Conservation (phyloP, 2,113 vertebrate species). For the Hiodon alosoides region DNA sequence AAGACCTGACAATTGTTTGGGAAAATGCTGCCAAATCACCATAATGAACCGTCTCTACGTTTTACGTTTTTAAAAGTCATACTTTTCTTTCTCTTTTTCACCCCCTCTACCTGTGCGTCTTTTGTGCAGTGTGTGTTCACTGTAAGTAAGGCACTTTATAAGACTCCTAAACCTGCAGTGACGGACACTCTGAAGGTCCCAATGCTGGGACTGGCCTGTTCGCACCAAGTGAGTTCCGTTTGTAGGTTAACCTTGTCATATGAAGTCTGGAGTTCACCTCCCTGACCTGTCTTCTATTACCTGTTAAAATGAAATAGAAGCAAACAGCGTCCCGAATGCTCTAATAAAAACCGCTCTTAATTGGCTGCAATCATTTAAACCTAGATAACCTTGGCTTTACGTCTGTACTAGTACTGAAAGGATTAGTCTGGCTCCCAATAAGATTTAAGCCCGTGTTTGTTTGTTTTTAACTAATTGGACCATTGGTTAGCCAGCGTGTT, state of each 20-base stretch:
- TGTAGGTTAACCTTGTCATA: constrained; percentile 10
- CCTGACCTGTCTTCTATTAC: constrained; percentile 8
- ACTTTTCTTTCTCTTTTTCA: constrained; percentile 29
- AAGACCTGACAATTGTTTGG: not conserved
- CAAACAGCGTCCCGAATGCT: not conserved
- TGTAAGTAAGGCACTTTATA: constrained; percentile 80
- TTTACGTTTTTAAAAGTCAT: constrained; percentile 23
- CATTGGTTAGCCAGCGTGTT: not conserved
- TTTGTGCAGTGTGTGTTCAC: constrained; percentile 79
- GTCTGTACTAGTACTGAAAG: not conserved
- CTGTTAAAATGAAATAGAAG: constrained; percentile 11
- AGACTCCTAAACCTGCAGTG: constrained; percentile 76
- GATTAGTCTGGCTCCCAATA: not conserved
- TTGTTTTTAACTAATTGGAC: not conserved
- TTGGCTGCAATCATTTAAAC: not conserved
- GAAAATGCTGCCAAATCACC: constrained; percentile 7
- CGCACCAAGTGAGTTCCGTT: constrained; percentile 81
- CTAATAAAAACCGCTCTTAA: constrained; percentile 3
- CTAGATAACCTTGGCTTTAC: constrained; percentile 3
- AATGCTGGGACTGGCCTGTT: constrained; percentile 76
- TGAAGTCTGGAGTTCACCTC: not conserved
- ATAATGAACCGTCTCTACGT: constrained; percentile 26
- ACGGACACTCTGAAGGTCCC: constrained; percentile 82
- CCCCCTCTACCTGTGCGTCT: constrained; percentile 55
- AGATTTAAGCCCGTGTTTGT: not conserved